Percentiles rank a stretch among this genome's conserved stretches.
These are phyloP conservation scores for Aldabrachelys gigantea DNA, from an alignment of 2,113 vertebrate genomes.

Conservation along the genomic window DNA sequence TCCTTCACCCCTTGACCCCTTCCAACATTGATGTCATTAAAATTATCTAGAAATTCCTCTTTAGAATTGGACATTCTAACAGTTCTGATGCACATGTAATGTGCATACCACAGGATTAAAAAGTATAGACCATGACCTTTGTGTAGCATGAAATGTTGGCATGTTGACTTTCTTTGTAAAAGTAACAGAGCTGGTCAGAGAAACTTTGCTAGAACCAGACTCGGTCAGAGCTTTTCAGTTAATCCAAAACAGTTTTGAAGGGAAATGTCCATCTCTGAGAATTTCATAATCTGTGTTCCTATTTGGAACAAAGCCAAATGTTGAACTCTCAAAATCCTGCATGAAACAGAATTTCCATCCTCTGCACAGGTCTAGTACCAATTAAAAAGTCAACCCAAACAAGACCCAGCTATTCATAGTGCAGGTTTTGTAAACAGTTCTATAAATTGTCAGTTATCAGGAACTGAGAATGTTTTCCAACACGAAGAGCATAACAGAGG, in stretches of 20 bases:
- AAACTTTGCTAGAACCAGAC: too few species aligned
- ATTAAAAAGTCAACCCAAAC: neutral
- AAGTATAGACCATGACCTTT: neutral
- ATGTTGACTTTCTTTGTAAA: neutral
- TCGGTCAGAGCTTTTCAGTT: too few species aligned
- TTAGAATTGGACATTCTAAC: neutral
- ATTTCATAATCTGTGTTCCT: too few species aligned
- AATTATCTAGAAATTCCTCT: neutral
- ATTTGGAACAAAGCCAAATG: too few species aligned
- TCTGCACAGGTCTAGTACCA: neutral
- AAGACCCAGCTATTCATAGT: neutral
- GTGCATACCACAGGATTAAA: neutral
- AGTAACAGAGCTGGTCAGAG: too few species aligned
- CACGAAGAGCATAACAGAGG: rapidly evolving
- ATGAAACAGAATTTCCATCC: too few species aligned
- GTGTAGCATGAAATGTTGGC: neutral
- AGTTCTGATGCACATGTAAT: neutral
- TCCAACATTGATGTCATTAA: neutral
- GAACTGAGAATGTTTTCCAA: neutral
- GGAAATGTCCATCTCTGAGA: too few species aligned
- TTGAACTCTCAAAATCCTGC: too few species aligned
- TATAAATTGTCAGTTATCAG: neutral
- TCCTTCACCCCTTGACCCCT: too few species aligned
- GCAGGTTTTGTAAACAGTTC: neutral
- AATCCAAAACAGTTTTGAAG: too few species aligned